phyloP scores from a whole-genome alignment of 2,888 invertebrate species.

The Diaperis boleti region DNA sequence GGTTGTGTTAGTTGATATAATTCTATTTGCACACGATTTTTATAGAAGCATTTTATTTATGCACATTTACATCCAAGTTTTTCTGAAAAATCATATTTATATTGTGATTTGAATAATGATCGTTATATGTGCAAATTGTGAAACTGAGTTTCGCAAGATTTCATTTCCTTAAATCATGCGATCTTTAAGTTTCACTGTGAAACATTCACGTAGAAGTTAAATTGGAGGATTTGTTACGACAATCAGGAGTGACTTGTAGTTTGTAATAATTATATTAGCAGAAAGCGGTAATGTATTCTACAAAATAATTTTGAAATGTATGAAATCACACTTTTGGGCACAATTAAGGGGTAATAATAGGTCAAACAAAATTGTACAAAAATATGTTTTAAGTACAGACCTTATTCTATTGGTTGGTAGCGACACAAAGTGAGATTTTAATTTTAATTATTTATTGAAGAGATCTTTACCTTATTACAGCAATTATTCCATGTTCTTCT shows the following conservation, averaged over 20 bases:
- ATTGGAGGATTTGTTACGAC: conserved; percentile 46
- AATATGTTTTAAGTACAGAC: too few species aligned
- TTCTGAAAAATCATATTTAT: conserved; percentile 17
- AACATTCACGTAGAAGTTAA: too few species aligned
- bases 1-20: conserved; percentile 27
- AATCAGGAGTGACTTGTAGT: conserved; percentile 42
- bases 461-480: too few species aligned
- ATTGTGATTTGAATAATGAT: conserved; percentile 24
- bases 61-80: conserved; percentile 24
- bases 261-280: neutral
- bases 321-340: too few species aligned
- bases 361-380: too few species aligned
- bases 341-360: too few species aligned
- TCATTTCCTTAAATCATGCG: neutral
- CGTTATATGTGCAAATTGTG: too few species aligned
- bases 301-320: neutral
- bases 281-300: neutral
- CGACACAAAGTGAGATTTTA: too few species aligned
- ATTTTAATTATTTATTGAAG: too few species aligned
- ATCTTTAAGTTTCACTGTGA: neutral
- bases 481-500: too few species aligned
- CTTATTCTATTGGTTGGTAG: too few species aligned
- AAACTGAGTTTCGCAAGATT: neutral
- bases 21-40: conserved; percentile 12
- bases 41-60: conserved; percentile 21